These are phyloP conservation scores for Macrostomum lignano DNA, from an alignment of 1,140 invertebrate genomes.

Conservation along the genomic window DNA sequence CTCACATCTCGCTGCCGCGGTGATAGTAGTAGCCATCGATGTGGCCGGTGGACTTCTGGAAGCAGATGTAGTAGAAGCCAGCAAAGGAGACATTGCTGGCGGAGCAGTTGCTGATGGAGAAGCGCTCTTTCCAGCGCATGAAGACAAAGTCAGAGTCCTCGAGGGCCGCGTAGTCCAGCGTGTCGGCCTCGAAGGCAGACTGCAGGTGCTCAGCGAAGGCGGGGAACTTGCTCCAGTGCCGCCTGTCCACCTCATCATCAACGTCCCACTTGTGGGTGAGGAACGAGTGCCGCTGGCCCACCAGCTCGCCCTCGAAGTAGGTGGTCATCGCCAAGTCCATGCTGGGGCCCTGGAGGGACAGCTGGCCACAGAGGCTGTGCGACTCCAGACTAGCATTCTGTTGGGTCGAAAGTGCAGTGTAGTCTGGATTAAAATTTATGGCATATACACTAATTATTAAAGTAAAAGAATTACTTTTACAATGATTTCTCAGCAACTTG, in stretches of 20 bases:
- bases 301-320: constrained; percentile 90
- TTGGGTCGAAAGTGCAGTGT: too few relatives aligned
- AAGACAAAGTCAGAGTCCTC: constrained; percentile 67
- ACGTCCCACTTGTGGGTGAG: constrained; percentile 83
- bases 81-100: constrained; percentile 84
- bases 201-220: constrained; percentile 1
- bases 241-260: constrained; percentile 78
- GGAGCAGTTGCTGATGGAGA: constrained; percentile 6
- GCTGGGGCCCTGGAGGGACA: too few relatives aligned
- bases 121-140: constrained; percentile 38
- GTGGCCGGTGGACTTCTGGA: constrained; percentile 66
- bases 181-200: constrained; percentile 53
- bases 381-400: too few relatives aligned
- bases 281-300: constrained; percentile 74
- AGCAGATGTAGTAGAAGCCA: constrained; percentile 90
- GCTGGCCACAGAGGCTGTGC: too few relatives aligned
- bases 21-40: constrained; percentile 93
- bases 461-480: too few relatives aligned
- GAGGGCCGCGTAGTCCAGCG: constrained; percentile 64
- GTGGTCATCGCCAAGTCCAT: too few relatives aligned
- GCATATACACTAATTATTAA: too few relatives aligned
- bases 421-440: too few relatives aligned
- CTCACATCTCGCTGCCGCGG: constrained; percentile 68
- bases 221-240: constrained; percentile 52
- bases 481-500: too few relatives aligned